Evolutionary conservation across 2,797 vertebrate species (phyloP), one percentile per base, ranked within the genome.

Genomic region (Phyllotis vaccarum): DNA sequence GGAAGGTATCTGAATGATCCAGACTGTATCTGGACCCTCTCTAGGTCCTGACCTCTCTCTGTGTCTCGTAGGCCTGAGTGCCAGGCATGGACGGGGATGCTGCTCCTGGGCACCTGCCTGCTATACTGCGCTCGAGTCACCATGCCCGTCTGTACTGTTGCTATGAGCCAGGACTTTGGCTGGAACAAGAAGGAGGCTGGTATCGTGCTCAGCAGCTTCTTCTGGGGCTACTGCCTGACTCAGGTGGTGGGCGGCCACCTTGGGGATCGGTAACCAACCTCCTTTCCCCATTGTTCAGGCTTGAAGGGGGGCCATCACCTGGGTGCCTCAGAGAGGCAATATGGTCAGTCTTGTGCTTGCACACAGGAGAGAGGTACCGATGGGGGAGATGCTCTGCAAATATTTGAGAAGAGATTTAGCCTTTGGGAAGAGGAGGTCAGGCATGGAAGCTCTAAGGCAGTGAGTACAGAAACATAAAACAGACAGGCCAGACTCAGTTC

Each of bases 201-300:
- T 40, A 96, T 99, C 21, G 99, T 99, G 90, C 99, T 99, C 96
- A 99, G 99, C 97, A 99, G 99, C 98, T 99, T 99, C 98, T 99
- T 99, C 98, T 99, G 99, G 99, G 99, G 99, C 46, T 99, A 99
- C 98, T 99, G 99, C 98, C 98, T 99, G 98, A 99, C 99, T 0
- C 99, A 99, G 98, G 99, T 99, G 17, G 95, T 99, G 0, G 99
- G 99, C 3, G 99, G 99, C 95, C 99, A 99, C 90, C 98, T 99
- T 97, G 99, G 99, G 68, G 99, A 99, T 97, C 96, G 97, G 98
- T 98, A 96, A 97, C 58, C 31, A 37, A 7, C 11, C 12, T 1
- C 22, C 2, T 22, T 21, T 0, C 46, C 70, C 78, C 1, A 1
- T 0, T 54, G 2, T 58, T 11, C 12, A 27, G 60, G 83, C 56